Evolutionary conservation across 2,113 vertebrate genomes (phyloP), one percentile per base, ranked within the genome.

Genomic region (Phasianus colchicus): DNA sequence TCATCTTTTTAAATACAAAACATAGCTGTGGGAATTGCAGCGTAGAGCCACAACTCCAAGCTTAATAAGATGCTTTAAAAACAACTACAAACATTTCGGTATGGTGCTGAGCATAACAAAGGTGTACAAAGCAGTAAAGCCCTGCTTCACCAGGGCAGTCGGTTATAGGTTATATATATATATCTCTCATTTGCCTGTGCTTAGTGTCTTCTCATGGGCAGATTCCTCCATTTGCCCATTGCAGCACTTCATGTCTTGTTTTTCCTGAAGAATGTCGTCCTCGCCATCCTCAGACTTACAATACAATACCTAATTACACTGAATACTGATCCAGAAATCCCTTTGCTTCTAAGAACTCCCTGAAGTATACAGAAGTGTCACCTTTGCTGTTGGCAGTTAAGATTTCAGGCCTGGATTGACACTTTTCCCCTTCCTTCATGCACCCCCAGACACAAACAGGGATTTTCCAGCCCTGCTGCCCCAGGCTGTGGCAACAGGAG

Each of bases 21-120:
- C 52, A 8, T 15, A 52, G 29, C 47, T 64, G 72, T 85, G 83
- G 89, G 85, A 83, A 77, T 64, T 1, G 0, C 87, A 89, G 84
- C 9, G 63, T 82, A 43, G 63, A 88, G 58, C 87, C 85, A 45
- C 57, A 74, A 45, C 69, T 94, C 88, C 88, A 86, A 89, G 66
- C 82, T 96, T 87, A 58, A 13, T 14, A 75, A 47, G 50, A 45
- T 13, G 69, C 60, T 75, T 94, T 4, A 32, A 75, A 74, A 72
- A 76, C 30, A 1, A 47, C 75, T 89, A 89, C 67, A 86, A 72
- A 5, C 45, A 91, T 0, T 79, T 91, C 93, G 4, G 73, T 63
- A 66, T 19, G 48, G 87, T 93, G 91, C 78, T 83, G 87, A 89
- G 74, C 78, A 76, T 66, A 93, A 87, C 74, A 89, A 43, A 40